Evolutionary conservation across 1,140 invertebrate species (phyloP).

Genomic region (Bombus ignitus): DNA sequence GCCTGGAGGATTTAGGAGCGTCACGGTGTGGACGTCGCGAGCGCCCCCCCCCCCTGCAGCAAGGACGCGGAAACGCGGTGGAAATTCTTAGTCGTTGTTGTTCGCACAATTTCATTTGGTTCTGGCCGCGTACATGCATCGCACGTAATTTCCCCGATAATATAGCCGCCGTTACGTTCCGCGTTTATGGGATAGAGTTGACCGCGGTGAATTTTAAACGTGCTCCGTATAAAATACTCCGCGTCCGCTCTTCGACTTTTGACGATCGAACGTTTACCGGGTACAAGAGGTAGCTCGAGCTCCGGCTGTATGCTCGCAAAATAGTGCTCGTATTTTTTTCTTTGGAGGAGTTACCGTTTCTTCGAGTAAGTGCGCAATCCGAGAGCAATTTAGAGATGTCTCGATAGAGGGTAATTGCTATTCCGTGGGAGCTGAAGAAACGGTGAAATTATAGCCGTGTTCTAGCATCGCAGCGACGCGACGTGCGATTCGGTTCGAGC

Average conservation of each 20-base stretch:
- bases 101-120: background rate
- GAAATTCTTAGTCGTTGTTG: constrained; percentile 11
- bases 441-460: constrained; percentile 39
- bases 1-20: constrained; percentile 37
- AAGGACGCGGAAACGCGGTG: background rate
- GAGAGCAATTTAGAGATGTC: constrained; percentile 46
- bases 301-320: background rate
- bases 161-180: background rate
- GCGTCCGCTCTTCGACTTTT: background rate
- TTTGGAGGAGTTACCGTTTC: background rate
- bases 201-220: constrained; percentile 24
- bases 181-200: background rate
- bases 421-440: constrained; percentile 47
- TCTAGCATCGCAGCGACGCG: constrained; percentile 24
- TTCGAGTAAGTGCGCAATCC: constrained; percentile 13
- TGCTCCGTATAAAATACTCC: background rate
- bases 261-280: background rate
- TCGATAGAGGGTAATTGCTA: constrained; percentile 42
- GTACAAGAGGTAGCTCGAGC: background rate
- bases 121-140: background rate
- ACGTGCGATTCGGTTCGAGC: constrained; percentile 17
- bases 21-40: background rate
- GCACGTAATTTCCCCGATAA: constrained; percentile 33
- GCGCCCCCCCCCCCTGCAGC: too few species aligned
- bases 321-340: background rate